A percentile compares a stretch with the other conserved stretches of the same genome.
Evolutionary conservation across 2,888 invertebrate genomes (phyloP).

Genomic region (Oscheius sp.): DNA sequence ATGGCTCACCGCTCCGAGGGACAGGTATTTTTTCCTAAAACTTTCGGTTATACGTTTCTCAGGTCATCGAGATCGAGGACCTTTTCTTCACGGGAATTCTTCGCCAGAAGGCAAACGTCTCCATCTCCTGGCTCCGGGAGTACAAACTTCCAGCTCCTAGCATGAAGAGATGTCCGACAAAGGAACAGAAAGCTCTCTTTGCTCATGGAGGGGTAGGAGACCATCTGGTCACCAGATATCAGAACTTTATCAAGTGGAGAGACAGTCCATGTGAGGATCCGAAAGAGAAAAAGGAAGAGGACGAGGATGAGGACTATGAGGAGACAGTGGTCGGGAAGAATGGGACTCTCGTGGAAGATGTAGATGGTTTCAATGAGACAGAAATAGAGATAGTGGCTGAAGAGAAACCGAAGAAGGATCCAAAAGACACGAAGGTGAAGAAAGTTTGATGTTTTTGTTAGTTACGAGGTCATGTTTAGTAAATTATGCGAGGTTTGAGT

Average conservation of each 20-base stretch:
- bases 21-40: background rate
- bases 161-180: background rate
- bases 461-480: background rate
- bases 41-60: background rate
- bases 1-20: constrained; percentile 1
- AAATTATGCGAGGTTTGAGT: too few relatives aligned
- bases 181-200: background rate
- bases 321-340: too few relatives aligned
- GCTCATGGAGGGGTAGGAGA: constrained; percentile 17
- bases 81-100: constrained; percentile 16
- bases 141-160: constrained; percentile 7
- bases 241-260: constrained; percentile 22
- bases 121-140: background rate
- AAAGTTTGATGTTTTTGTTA: background rate
- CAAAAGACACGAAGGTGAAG: background rate
- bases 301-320: background rate
- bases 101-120: background rate
- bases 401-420: background rate
- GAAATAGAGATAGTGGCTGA: background rate
- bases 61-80: constrained; percentile 20
- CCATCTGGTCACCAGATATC: background rate
- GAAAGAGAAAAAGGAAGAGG: background rate
- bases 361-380: background rate
- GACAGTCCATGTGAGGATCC: background rate
- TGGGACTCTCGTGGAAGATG: too few relatives aligned